Conservation (phyloP, 2,888 invertebrate genomes). For the Rhagium mordax region DNA sequence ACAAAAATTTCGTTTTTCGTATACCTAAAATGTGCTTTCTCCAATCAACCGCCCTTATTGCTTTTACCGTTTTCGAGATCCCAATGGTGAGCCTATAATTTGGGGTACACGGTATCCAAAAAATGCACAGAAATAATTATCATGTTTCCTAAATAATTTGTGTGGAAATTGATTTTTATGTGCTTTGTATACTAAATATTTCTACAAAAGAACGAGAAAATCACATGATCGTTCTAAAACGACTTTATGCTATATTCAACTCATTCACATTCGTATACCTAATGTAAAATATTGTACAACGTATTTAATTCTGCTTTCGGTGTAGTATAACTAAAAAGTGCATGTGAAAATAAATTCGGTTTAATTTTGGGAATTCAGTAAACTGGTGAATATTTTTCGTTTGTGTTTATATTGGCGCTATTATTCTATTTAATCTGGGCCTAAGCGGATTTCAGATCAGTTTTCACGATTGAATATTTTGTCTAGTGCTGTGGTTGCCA, state of each 20-base stretch:
- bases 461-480: constrained; percentile 58
- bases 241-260: background rate
- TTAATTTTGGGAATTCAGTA: constrained; percentile 35
- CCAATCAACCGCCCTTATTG: no score
- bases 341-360: constrained; percentile 28
- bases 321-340: background rate
- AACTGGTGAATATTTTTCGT: constrained; percentile 57
- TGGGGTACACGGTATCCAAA: no score
- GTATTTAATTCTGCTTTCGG: background rate
- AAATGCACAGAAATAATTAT: no score
- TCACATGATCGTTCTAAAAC: no score
- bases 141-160: no score
- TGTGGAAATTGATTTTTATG: no score
- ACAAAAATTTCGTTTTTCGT: no score
- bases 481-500: constrained; percentile 59
- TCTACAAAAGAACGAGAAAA: no score
- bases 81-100: no score
- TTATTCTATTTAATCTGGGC: constrained; percentile 62
- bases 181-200: no score
- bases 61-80: no score
- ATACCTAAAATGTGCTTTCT: no score
- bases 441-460: constrained; percentile 61
- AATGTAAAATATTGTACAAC: background rate
- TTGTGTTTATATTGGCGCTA: constrained; percentile 59
- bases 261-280: background rate